These are phyloP conservation scores for Hormiphora californensis DNA, from an alignment of 37 sponge, comb jelly and placozoan species.

Conservation along the genomic window DNA sequence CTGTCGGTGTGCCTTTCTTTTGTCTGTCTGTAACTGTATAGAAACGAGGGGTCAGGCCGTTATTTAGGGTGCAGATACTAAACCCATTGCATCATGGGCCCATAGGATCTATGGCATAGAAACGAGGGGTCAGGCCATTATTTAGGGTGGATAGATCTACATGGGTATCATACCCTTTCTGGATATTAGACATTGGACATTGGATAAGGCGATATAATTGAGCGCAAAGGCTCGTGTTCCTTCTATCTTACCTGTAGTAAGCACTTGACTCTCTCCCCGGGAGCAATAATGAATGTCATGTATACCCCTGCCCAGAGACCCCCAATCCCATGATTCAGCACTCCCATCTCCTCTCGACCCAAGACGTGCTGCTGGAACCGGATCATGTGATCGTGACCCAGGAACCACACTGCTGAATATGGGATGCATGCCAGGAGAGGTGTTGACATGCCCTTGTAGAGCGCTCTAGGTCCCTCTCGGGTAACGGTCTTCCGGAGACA, in stretches of 20 bases:
- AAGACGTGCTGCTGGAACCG: neutral
- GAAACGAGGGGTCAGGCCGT: neutral
- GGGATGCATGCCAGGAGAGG: neutral
- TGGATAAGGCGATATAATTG: no score
- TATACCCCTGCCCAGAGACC: neutral
- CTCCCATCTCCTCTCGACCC: neutral
- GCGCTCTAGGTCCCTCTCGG: neutral
- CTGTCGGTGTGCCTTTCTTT: neutral
- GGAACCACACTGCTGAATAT: neutral
- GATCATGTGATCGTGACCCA: neutral
- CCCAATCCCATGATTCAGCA: neutral
- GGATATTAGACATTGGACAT: no score
- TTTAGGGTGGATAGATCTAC: no score
- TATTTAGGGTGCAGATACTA: neutral
- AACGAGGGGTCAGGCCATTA: no score
- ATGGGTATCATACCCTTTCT: no score
- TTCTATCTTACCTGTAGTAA: neutral
- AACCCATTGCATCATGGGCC: neutral
- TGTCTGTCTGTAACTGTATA: no score
- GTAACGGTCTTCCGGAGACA: neutral
- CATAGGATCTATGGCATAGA: no score
- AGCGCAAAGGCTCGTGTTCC: no score
- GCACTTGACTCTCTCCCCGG: neutral
- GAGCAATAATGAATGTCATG: neutral
- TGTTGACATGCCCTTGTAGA: slow-evolving; percentile 2